phyloP scores from a whole-genome alignment of 53 echinoderm and acorn worm species.

The Antedon mediterranea region DNA sequence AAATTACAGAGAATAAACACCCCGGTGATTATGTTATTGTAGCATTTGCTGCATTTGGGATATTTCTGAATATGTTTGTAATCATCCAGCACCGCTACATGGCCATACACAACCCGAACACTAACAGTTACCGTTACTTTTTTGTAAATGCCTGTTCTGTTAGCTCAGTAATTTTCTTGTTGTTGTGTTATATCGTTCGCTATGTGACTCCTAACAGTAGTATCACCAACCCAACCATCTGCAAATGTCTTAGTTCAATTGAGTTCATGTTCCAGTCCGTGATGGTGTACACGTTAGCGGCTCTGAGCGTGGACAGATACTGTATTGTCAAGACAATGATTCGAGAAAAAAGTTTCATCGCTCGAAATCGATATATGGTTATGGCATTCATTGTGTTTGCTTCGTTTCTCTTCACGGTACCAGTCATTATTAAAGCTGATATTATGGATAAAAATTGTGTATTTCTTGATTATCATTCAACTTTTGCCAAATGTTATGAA shows the following conservation, averaged over 20 bases:
- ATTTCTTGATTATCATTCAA: not conserved
- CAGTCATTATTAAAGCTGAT: not conserved
- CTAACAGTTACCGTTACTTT: not conserved
- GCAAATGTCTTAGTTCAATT: not conserved
- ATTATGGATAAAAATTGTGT: not conserved
- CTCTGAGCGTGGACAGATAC: not conserved
- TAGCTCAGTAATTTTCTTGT: not conserved
- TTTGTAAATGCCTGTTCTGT: not conserved
- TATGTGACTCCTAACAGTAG: not conserved
- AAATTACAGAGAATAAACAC: too few species aligned
- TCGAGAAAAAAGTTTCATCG: not conserved
- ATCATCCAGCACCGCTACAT: not conserved
- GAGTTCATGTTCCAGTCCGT: not conserved
- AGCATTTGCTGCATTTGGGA: not conserved
- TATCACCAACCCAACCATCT: not conserved
- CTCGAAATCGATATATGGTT: not conserved
- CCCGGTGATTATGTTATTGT: not conserved
- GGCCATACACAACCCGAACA: not conserved
- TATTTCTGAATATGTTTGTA: not conserved
- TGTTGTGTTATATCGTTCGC: not conserved
- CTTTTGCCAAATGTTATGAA: not conserved
- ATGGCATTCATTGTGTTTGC: not conserved
- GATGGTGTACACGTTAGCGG: not conserved
- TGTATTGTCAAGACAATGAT: not conserved
- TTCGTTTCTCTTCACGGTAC: not conserved